These are phyloP conservation scores for Danio choprae DNA, from an alignment of 2,797 vertebrate species.

Conservation along the genomic window DNA sequence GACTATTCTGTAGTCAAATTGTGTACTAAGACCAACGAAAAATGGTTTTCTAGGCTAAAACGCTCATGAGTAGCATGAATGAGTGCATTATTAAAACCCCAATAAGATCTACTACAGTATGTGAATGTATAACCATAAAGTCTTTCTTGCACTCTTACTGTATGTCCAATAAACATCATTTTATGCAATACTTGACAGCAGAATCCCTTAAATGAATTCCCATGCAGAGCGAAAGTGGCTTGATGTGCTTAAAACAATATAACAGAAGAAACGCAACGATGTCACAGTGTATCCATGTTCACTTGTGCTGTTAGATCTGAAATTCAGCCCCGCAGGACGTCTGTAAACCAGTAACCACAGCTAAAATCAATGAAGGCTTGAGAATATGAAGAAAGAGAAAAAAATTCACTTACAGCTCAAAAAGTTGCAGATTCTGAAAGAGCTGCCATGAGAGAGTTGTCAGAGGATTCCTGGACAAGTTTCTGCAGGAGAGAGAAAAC, in stretches of 20 bases:
- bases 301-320: not conserved
- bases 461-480: slow-evolving; percentile 87
- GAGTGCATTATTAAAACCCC: not conserved
- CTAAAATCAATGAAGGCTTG: slow-evolving; percentile 39
- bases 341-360: not conserved
- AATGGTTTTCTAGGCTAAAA: no score
- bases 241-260: not conserved
- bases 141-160: not conserved
- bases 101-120: not conserved
- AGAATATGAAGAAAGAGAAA: not conserved
- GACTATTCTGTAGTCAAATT: no score
- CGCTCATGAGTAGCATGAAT: not conserved
- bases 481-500: slow-evolving; percentile 74
- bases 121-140: not conserved
- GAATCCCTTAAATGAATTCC: not conserved
- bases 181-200: no score
- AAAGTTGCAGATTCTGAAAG: slow-evolving; percentile 87
- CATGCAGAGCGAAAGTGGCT: not conserved
- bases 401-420: slow-evolving; percentile 84
- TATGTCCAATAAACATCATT: no score
- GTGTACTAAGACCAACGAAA: no score
- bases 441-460: slow-evolving; percentile 88
- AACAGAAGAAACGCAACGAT: slow-evolving; percentile 1
- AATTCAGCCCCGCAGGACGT: not conserved
- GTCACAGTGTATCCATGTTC: not conserved